Evolutionary conservation across 2,888 invertebrate species (phyloP).

Genomic region (Pandemis cinnamomeana): DNA sequence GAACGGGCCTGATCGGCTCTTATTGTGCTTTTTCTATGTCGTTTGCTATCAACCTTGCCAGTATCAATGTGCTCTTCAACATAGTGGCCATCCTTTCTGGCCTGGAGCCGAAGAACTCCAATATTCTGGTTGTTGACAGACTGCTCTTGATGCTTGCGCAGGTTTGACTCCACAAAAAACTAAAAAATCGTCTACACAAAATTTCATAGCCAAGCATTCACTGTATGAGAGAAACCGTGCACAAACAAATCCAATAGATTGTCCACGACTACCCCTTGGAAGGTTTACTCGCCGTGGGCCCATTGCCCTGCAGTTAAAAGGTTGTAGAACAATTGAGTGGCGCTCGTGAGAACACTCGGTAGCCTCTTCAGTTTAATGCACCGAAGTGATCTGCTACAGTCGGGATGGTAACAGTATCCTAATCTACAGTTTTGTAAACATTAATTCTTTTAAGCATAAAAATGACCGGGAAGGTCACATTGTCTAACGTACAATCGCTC

Average conservation of each 20-base stretch:
- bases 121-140: too few relatives aligned
- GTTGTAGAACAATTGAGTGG: conserved; percentile 75
- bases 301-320: conserved; percentile 61
- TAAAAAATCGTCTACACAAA: not conserved
- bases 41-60: too few relatives aligned
- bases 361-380: conserved; percentile 63
- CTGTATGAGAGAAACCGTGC: not conserved
- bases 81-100: too few relatives aligned
- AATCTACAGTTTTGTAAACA: not conserved
- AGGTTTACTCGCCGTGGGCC: conserved; percentile 61
- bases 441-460: too few relatives aligned
- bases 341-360: conserved; percentile 74
- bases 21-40: too few relatives aligned
- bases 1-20: too few relatives aligned
- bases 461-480: too few relatives aligned
- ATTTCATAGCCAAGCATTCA: not conserved
- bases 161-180: not conserved
- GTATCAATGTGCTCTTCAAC: too few relatives aligned
- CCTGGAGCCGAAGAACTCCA: too few relatives aligned
- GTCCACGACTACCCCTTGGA: conserved; percentile 43
- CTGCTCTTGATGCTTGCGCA: too few relatives aligned
- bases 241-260: conserved; percentile 5
- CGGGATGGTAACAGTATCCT: conserved; percentile 13
- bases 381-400: conserved; percentile 46
- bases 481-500: too few relatives aligned